A percentile compares a stretch with the other conserved stretches of the same genome.
phyloP scores from a whole-genome alignment of 2,888 invertebrate species.

The Chesias legatella region DNA sequence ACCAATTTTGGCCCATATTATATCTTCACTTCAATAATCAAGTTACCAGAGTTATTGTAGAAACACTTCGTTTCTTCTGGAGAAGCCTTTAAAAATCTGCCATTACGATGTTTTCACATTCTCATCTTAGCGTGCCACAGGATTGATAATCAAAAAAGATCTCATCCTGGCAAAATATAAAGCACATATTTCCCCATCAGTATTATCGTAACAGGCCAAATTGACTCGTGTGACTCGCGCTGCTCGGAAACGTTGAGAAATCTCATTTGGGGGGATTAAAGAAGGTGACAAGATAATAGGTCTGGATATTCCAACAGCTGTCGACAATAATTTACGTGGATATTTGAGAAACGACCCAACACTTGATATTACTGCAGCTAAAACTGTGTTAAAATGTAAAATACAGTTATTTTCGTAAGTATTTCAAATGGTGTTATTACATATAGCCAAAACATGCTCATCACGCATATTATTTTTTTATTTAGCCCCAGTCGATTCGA shows the following conservation, averaged over 20 bases:
- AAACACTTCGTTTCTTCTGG: conserved; percentile 24
- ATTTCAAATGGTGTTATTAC: too few relatives aligned
- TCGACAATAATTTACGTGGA: too few relatives aligned
- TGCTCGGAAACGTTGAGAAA: conserved; percentile 14
- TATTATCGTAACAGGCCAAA: conserved; percentile 14
- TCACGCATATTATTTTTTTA: too few relatives aligned
- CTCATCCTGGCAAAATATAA: conserved; percentile 15
- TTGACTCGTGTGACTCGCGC: conserved; percentile 21
- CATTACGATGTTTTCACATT: conserved; percentile 28
- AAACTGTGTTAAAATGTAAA: too few relatives aligned
- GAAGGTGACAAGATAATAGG: conserved; percentile 1
- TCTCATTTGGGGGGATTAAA: conserved; percentile 13
- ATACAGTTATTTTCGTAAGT: too few relatives aligned
- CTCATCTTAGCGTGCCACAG: conserved; percentile 14
- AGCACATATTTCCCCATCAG: conserved; percentile 14
- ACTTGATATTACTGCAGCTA: not conserved
- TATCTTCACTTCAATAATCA: conserved; percentile 6
- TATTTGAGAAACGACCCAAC: too few relatives aligned
- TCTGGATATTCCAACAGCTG: too few relatives aligned
- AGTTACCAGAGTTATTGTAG: conserved; percentile 22
- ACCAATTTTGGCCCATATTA: conserved; percentile 1
- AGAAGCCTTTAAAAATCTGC: conserved; percentile 36
- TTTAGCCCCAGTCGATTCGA: too few relatives aligned
- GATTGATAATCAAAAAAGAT: conserved; percentile 8
- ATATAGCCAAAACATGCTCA: too few relatives aligned